These are phyloP conservation scores for Cromileptes altivelis DNA, from an alignment of 2,113 vertebrate species.

Conservation along the genomic window DNA sequence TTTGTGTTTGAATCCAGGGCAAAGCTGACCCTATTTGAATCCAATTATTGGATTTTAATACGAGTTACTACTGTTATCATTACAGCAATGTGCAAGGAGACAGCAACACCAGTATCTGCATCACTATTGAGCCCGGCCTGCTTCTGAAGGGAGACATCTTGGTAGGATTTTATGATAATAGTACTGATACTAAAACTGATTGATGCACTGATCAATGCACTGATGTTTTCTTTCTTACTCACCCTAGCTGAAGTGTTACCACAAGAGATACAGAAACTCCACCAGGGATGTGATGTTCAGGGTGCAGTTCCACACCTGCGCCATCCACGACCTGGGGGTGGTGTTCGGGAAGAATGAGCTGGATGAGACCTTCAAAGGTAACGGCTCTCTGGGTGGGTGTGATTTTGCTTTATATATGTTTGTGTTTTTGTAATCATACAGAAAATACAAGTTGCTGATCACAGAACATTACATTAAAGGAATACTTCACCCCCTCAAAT, in stretches of 20 bases:
- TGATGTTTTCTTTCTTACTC: not conserved
- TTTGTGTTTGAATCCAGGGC: conserved; percentile 28
- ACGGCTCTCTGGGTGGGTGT: conserved; percentile 10
- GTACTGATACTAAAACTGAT: no score
- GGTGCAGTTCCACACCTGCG: conserved; percentile 98
- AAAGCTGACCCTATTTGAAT: not conserved
- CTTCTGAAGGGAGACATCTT: conserved; percentile 97
- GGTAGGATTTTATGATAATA: conserved; percentile 81
- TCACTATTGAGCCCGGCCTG: conserved; percentile 96
- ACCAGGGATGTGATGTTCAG: conserved; percentile 94
- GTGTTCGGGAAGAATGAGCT: conserved; percentile 96
- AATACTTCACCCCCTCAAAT: no score
- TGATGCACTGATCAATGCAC: fast-evolving
- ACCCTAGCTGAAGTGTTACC: conserved; percentile 94
- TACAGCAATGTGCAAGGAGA: conserved; percentile 95
- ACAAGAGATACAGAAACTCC: conserved; percentile 93
- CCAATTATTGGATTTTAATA: not conserved
- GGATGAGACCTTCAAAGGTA: conserved; percentile 97
- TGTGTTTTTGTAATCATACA: not conserved
- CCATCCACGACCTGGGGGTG: conserved; percentile 93
- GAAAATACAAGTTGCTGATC: not conserved
- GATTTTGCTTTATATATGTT: not conserved
- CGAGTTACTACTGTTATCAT: not conserved
- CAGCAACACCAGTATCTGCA: conserved; percentile 97
- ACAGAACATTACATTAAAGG: not conserved